phyloP scores from a whole-genome alignment of 2,797 vertebrate species.

The Meda fulgida region DNA sequence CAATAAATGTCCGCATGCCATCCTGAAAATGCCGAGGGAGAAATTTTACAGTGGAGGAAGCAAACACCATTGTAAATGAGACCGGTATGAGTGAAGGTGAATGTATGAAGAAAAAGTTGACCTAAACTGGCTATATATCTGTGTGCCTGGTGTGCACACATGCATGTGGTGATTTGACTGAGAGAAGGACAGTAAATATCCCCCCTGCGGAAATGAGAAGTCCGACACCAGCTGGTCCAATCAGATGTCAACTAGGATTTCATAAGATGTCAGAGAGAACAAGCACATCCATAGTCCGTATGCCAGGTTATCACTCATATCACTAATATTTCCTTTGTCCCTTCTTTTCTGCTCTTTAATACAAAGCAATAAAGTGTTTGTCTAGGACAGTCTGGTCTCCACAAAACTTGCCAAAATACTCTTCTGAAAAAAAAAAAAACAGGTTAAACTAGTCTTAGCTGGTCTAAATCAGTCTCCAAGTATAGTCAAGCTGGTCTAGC shows the following conservation, averaged over 20 bases:
- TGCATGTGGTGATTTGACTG: slow-evolving; percentile 45
- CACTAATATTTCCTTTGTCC: slow-evolving; percentile 18
- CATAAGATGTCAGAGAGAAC: slow-evolving; percentile 54
- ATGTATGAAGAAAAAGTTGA: not conserved
- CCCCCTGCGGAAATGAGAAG: slow-evolving; percentile 28
- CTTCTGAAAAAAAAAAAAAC: not conserved
- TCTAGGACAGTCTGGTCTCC: not conserved
- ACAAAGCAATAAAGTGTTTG: not conserved
- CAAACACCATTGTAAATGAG: slow-evolving; percentile 7
- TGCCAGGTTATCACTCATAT: slow-evolving; percentile 41
- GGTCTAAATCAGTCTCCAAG: not conserved
- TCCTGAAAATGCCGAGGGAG: not conserved
- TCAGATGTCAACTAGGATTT: slow-evolving; percentile 50
- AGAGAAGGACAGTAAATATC: slow-evolving; percentile 51
- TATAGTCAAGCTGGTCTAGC: not conserved
- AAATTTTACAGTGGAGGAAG: slow-evolving; percentile 10
- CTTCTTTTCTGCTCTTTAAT: not conserved
- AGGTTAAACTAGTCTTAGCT: not conserved
- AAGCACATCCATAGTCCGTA: slow-evolving; percentile 41
- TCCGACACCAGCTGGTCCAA: slow-evolving; percentile 49
- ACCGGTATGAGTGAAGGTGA: slow-evolving; percentile 1
- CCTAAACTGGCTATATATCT: slow-evolving; percentile 5
- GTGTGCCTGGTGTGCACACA: not conserved
- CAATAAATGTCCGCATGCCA: slow-evolving; percentile 29
- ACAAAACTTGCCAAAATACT: not conserved